phyloP scores from a whole-genome alignment of 1,140 invertebrate species.

The Hirudo medicinalis region DNA sequence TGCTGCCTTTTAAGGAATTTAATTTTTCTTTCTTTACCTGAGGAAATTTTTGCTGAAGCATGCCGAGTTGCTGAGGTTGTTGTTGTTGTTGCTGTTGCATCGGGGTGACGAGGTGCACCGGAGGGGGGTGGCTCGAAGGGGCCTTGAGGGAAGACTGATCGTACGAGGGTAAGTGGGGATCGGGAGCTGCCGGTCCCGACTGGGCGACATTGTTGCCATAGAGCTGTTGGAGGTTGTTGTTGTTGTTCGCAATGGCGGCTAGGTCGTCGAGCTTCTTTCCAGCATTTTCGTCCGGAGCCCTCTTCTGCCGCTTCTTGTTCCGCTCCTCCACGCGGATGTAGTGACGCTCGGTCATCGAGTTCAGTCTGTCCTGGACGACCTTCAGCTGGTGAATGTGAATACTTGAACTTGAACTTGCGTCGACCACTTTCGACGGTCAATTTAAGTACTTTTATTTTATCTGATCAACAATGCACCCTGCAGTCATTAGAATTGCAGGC shows the following conservation, averaged over 20 bases:
- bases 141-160: slow-evolving; percentile 1
- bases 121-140: not conserved
- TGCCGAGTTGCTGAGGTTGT: slow-evolving; percentile 1
- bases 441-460: too few species aligned
- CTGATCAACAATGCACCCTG: not conserved
- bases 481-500: not conserved
- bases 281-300: slow-evolving; percentile 31
- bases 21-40: too few species aligned
- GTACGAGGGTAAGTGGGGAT: slow-evolving; percentile 21
- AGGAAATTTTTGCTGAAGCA: too few species aligned
- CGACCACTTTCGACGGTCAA: too few species aligned
- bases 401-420: not conserved
- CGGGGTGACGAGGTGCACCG: not conserved
- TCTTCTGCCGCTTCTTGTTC: slow-evolving; percentile 34
- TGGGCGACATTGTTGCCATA: not conserved
- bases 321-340: slow-evolving; percentile 23
- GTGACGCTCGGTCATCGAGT: slow-evolving; percentile 38
- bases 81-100: slow-evolving; percentile 1
- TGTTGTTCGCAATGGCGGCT: not conserved
- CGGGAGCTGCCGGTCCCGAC: slow-evolving; percentile 2
- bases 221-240: not conserved
- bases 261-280: not conserved
- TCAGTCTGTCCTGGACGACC: slow-evolving; percentile 37
- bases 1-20: too few species aligned
- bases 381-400: slow-evolving; percentile 28